A percentile compares a stretch with the other conserved stretches of the same genome.
These are phyloP conservation scores for Percopsis omiscomaycus DNA, from an alignment of 2,797 vertebrate species.

Conservation along the genomic window DNA sequence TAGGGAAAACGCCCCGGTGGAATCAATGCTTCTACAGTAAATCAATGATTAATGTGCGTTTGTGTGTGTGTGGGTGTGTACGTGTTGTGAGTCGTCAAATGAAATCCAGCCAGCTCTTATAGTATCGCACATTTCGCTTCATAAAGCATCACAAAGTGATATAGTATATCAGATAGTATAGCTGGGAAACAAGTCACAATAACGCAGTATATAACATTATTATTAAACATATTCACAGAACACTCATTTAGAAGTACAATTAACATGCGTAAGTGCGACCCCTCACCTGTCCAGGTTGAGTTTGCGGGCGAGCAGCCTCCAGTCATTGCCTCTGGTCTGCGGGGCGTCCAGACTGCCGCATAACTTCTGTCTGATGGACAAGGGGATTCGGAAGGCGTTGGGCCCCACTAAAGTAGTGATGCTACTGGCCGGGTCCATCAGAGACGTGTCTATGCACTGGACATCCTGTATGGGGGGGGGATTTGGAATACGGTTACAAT, in stretches of 20 bases:
- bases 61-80: neutral
- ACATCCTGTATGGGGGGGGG: constrained; percentile 78
- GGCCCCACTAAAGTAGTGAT: constrained; percentile 91
- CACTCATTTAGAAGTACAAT: too few species aligned
- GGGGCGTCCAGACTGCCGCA: constrained; percentile 96
- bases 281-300: constrained; percentile 93
- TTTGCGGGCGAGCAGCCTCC: constrained; percentile 97
- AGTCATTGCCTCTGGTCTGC: constrained; percentile 94
- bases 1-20: constrained; percentile 4
- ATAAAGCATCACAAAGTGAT: too few species aligned
- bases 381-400: constrained; percentile 92
- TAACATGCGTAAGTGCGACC: neutral
- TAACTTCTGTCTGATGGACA: constrained; percentile 94
- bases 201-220: too few species aligned
- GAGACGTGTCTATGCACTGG: constrained; percentile 86
- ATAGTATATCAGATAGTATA: too few species aligned
- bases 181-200: too few species aligned
- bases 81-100: neutral
- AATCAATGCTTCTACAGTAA: neutral
- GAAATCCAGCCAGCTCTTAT: too few species aligned
- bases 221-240: too few species aligned
- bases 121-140: too few species aligned
- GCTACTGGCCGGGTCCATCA: constrained; percentile 87
- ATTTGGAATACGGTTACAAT: too few species aligned
- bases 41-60: neutral